Conservation (phyloP, 2,113 vertebrate genomes). For the Ceratotherium simum region DNA sequence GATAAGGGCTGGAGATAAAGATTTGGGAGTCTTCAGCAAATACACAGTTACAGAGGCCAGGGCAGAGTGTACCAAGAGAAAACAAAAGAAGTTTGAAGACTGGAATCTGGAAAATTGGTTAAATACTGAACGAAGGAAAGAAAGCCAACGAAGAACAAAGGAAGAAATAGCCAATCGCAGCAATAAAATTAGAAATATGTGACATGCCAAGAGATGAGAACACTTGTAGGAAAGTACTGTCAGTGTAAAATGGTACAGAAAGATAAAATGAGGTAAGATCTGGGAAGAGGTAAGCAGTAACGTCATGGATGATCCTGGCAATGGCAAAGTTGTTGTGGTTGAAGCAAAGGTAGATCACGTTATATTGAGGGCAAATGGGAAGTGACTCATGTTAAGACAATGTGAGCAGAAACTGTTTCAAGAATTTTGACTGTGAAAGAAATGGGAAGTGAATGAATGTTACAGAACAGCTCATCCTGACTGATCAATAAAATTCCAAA, state of each 20-base stretch:
- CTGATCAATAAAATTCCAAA: not conserved
- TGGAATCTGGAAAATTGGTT: not conserved
- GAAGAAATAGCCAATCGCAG: not conserved
- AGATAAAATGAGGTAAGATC: not conserved
- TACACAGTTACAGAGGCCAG: not conserved
- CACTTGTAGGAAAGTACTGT: not conserved
- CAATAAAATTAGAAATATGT: not conserved
- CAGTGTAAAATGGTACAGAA: not conserved
- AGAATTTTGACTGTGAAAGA: not conserved
- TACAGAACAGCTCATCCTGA: not conserved
- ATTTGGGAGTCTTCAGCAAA: not conserved
- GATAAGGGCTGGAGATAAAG: not conserved
- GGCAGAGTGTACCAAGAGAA: not conserved
- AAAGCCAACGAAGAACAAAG: not conserved
- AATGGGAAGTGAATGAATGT: not conserved
- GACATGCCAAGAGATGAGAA: not conserved
- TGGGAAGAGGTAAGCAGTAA: not conserved
- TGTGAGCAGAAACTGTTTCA: not conserved
- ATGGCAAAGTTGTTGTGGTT: accelerated
- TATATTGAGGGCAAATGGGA: not conserved
- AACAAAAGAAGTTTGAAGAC: not conserved
- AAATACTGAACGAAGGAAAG: not conserved
- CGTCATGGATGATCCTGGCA: not conserved
- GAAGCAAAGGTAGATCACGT: not conserved
- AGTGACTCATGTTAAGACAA: not conserved